Evolutionary conservation across 2,888 invertebrate species (phyloP).

Genomic region (Cheilosia vernalis): DNA sequence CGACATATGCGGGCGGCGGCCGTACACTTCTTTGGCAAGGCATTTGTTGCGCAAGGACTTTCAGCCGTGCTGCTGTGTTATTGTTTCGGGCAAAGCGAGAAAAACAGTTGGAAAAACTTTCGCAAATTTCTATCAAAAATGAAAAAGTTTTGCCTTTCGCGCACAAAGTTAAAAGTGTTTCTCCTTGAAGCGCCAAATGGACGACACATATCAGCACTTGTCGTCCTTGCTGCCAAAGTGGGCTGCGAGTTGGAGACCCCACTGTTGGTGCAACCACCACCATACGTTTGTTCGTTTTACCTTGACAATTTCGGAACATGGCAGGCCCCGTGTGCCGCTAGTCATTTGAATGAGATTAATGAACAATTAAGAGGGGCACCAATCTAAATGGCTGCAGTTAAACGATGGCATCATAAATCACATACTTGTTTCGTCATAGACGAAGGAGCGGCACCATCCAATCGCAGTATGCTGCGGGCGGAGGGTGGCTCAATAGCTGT

Average conservation of each 20-base stretch:
- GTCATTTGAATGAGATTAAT: constrained; percentile 74
- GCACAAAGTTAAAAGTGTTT: constrained; percentile 63
- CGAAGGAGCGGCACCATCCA: neutral
- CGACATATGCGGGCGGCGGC: constrained; percentile 2
- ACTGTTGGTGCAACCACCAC: constrained; percentile 35
- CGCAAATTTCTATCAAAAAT: constrained; percentile 57
- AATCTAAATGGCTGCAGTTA: constrained; percentile 71
- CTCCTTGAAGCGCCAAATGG: constrained; percentile 64
- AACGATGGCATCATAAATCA: constrained; percentile 72
- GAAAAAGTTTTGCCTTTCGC: constrained; percentile 39
- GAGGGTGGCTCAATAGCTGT: neutral
- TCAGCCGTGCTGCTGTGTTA: constrained; percentile 40
- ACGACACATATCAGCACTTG: constrained; percentile 59
- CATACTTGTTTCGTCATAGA: constrained; percentile 51
- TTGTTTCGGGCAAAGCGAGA: constrained; percentile 60
- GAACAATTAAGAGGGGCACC: constrained; percentile 71
- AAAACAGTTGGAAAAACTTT: constrained; percentile 46
- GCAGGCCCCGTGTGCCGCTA: constrained; percentile 49
- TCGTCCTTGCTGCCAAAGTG: constrained; percentile 50
- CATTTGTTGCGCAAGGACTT: constrained; percentile 72
- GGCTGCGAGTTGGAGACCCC: neutral
- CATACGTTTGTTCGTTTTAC: constrained; percentile 55
- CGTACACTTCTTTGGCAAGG: constrained; percentile 41
- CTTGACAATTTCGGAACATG: constrained; percentile 59
- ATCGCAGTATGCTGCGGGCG: neutral